Percentiles rank a stretch among this genome's conserved stretches.
phyloP scores from a whole-genome alignment of 2,113 vertebrate genomes.

The Chelonoidis abingdonii region DNA sequence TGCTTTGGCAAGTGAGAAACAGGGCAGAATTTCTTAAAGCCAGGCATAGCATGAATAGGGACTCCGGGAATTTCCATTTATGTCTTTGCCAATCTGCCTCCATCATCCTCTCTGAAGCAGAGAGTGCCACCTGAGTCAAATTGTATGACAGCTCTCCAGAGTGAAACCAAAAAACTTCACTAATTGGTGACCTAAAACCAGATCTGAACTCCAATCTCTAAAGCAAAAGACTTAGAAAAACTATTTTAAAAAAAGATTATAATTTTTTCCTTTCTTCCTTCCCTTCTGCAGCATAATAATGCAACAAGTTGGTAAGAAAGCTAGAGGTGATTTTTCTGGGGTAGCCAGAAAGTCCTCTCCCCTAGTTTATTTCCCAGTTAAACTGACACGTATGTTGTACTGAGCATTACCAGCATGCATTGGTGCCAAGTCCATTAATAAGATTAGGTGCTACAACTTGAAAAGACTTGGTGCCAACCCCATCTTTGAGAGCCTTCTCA shows the following conservation, averaged over 20 bases:
- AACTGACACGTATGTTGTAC: accelerated
- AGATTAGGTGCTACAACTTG: not conserved
- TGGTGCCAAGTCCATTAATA: not conserved
- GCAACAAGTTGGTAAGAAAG: not conserved
- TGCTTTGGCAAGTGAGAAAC: not conserved
- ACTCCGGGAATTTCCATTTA: accelerated
- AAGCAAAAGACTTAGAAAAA: not conserved
- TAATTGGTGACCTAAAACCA: accelerated
- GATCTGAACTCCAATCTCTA: not conserved
- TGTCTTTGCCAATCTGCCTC: not conserved
- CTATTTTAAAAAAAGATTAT: not conserved
- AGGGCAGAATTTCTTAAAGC: not conserved
- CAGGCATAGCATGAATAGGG: not conserved
- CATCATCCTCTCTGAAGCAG: not conserved
- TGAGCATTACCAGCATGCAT: accelerated
- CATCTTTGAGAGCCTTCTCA: accelerated
- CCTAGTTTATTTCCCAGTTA: not conserved
- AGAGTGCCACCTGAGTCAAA: not conserved
- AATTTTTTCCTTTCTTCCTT: not conserved
- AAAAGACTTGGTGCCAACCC: not conserved
- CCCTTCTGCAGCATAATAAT: not conserved
- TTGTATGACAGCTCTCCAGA: not conserved
- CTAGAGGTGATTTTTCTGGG: not conserved
- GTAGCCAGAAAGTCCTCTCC: not conserved
- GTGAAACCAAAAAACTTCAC: not conserved